Base-by-base conservation (phyloP, 1,140 invertebrate species). In the Drosophila ogumai region DNA sequence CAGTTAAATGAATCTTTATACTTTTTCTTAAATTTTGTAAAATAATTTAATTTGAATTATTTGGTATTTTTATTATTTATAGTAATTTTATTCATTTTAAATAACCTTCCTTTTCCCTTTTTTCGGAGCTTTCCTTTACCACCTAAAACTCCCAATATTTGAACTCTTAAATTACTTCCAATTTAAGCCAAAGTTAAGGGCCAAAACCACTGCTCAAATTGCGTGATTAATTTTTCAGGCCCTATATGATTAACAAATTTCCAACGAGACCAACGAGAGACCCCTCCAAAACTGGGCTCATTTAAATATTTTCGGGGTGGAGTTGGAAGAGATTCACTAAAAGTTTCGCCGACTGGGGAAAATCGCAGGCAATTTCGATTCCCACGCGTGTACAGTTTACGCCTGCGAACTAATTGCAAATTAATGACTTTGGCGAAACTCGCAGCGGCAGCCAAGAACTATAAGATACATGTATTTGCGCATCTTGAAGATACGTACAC, bases 321-420 rank as follows among this genome's bases (percentile, higher is more conserved):
- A 28, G 46, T 2, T 15, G 3, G 46, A 4, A 13, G 22, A 47
- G 46, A 44, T 76, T 65, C 50, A 82, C 64, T 19, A 44, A 64
- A 49, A 72, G 68, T 75, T 75, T 65, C 52, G 31, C 59, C 49
- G 36, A 55, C 57, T 52, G 40, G 65, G 59, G 56, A 68, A 79
- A 86, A 82, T 86, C 63, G 82, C 75, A 58, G 75, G 59, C 80
- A 82, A 82, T 79, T 84, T 84, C 59, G 56, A 85, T 90, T 90
- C 86, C 85, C 85, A 90, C 86, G 84, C 85, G 81, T 88, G 82
- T 85, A 77, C 49, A 68, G 75, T 66, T 78, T 75, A 75, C 50
- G 80, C 73, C 84, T 64, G 54, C 69, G 61, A 88, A 85, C 85
- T 88, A 88, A 88, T 88, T 88, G 85, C 85, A 88, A 88, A 88